Percentiles rank a stretch among this genome's conserved stretches.
Evolutionary conservation across 2,888 invertebrate genomes (phyloP).

Genomic region (Schizotus pectinicornis): DNA sequence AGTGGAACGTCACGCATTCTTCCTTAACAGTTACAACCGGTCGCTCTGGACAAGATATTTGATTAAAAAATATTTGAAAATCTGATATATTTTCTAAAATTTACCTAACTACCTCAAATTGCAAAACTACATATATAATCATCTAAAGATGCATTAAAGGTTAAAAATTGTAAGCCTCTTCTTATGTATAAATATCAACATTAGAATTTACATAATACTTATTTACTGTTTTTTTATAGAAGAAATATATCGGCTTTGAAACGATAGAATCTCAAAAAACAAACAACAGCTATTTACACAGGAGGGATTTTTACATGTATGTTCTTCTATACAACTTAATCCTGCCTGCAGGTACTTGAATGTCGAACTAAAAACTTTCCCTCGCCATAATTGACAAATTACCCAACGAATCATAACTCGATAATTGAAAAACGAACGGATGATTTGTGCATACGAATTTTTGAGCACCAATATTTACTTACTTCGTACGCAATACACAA

Average conservation of each 20-base stretch:
- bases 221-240: slow-evolving; percentile 35
- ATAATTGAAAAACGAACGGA: slow-evolving; percentile 22
- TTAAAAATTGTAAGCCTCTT: slow-evolving; percentile 41
- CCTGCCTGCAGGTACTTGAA: slow-evolving; percentile 53
- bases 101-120: slow-evolving; percentile 43
- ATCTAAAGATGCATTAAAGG: slow-evolving; percentile 37
- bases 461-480: slow-evolving; percentile 54
- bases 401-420: slow-evolving; percentile 29
- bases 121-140: slow-evolving; percentile 41
- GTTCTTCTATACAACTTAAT: slow-evolving; percentile 35
- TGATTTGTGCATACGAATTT: slow-evolving; percentile 44
- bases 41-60: slow-evolving; percentile 32
- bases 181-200: slow-evolving; percentile 49
- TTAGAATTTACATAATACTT: slow-evolving; percentile 50
- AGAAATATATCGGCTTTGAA: slow-evolving; percentile 45
- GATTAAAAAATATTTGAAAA: slow-evolving; percentile 35
- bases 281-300: slow-evolving; percentile 55
- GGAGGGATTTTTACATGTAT: slow-evolving; percentile 47
- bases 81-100: slow-evolving; percentile 38
- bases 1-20: slow-evolving; percentile 5
- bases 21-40: slow-evolving; percentile 10
- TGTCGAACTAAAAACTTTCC: slow-evolving; percentile 31
- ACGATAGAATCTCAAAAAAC: slow-evolving; percentile 56
- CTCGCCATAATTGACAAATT: slow-evolving; percentile 47
- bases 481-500: slow-evolving; percentile 44